Percentiles rank a stretch among this genome's conserved stretches.
These are phyloP conservation scores for Agrotis clavis DNA, from an alignment of 2,888 invertebrate species.

Conservation along the genomic window DNA sequence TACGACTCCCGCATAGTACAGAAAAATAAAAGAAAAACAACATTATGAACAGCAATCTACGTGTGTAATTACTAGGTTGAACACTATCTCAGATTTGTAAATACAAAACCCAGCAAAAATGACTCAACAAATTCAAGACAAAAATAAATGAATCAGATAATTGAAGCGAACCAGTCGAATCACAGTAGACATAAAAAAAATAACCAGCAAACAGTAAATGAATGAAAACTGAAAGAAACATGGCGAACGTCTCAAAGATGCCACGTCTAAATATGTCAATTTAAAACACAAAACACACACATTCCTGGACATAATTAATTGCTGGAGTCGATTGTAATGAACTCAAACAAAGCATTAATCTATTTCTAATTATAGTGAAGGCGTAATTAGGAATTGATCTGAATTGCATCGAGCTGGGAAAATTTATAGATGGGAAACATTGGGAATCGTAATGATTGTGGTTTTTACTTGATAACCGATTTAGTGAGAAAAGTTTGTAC, in stretches of 20 bases:
- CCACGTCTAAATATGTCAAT: slow-evolving; percentile 55
- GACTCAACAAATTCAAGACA: slow-evolving; percentile 3
- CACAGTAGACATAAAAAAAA: slow-evolving; percentile 37
- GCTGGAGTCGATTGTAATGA: slow-evolving; percentile 37
- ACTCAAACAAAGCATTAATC: slow-evolving; percentile 27
- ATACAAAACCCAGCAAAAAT: not conserved
- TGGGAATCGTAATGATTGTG: not conserved
- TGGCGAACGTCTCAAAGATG: slow-evolving; percentile 12
- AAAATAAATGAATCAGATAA: slow-evolving; percentile 19
- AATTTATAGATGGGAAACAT: slow-evolving; percentile 4
- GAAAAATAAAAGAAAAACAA: too few relatives aligned
- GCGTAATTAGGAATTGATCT: not conserved
- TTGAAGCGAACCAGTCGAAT: slow-evolving; percentile 38
- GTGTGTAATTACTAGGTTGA: not conserved
- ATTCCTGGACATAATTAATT: slow-evolving; percentile 24
- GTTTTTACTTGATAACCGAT: too few relatives aligned
- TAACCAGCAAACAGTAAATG: slow-evolving; percentile 7
- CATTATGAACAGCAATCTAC: too few relatives aligned
- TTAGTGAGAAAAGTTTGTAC: not conserved
- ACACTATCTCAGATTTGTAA: not conserved
- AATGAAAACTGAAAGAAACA: slow-evolving; percentile 26
- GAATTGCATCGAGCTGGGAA: slow-evolving; percentile 2
- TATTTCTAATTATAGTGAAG: slow-evolving; percentile 42
- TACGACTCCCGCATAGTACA: too few relatives aligned
- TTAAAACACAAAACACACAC: slow-evolving; percentile 48